phyloP scores from a whole-genome alignment of 2,113 vertebrate genomes.

The Oenanthe melanoleuca region DNA sequence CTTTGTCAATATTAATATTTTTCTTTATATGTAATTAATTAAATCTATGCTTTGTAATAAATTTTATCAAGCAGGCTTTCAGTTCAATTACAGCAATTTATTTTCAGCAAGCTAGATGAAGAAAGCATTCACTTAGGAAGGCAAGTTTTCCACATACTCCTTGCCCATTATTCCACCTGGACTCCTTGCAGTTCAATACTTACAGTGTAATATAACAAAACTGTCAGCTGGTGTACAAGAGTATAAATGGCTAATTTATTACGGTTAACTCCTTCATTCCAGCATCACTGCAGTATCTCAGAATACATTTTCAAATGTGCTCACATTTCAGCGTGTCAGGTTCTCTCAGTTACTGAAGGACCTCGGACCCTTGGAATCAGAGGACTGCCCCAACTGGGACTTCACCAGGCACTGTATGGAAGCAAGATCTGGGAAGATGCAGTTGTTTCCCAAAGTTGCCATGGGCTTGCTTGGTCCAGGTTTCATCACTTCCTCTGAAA shows the following conservation, averaged over 20 bases:
- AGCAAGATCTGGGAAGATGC: background rate
- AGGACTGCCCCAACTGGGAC: no score
- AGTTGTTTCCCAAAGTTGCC: background rate
- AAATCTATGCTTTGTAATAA: background rate
- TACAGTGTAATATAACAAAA: background rate
- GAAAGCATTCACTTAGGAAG: background rate
- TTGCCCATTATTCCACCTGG: background rate
- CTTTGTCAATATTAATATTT: background rate
- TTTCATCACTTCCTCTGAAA: background rate
- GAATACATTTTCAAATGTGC: background rate
- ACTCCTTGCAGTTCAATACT: background rate
- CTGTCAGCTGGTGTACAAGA: background rate
- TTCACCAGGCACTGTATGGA: background rate
- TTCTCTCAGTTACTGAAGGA: background rate
- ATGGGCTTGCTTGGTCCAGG: background rate
- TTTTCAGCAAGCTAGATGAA: background rate
- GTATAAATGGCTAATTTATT: background rate
- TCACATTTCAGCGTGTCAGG: background rate
- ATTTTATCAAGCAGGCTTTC: background rate
- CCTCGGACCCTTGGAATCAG: accelerated
- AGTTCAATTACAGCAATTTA: background rate
- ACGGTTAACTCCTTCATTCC: background rate
- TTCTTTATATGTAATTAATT: background rate
- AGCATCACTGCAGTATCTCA: background rate
- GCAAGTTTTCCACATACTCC: background rate